Evolutionary conservation across 2,888 invertebrate species (phyloP).

Genomic region (Electrophaes corylata): DNA sequence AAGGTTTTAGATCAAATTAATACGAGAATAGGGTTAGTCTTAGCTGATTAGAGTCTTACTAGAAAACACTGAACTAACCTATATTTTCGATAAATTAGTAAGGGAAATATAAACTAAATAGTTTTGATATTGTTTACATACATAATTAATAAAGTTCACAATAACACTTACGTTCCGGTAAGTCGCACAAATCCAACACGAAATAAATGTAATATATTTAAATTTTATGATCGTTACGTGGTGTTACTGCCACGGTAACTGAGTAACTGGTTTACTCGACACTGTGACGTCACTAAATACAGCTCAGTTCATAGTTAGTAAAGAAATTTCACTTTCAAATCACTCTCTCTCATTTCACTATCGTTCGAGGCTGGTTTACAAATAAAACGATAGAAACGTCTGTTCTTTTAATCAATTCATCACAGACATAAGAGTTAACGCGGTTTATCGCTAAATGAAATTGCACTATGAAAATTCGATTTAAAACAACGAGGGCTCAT

Average conservation of each 20-base stretch:
- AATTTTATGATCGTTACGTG: conserved; percentile 31
- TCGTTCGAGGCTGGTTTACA: conserved; percentile 49
- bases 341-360: conserved; percentile 66
- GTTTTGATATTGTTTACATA: not conserved
- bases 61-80: not conserved
- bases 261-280: conserved; percentile 46
- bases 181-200: conserved; percentile 6
- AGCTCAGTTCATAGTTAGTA: conserved; percentile 16
- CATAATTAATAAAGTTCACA: conserved; percentile 3
- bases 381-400: conserved; percentile 15
- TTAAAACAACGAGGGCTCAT: not conserved
- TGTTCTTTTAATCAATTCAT: conserved; percentile 20
- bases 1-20: not conserved
- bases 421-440: not conserved
- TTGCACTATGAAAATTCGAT: not conserved
- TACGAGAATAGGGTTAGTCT: not conserved
- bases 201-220: conserved; percentile 18
- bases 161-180: conserved; percentile 12
- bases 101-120: not conserved
- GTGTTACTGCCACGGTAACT: conserved; percentile 27
- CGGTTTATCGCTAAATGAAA: not conserved
- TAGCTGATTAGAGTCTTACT: not conserved
- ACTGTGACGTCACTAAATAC: conserved; percentile 60
- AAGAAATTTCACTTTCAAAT: conserved; percentile 56
- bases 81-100: not conserved